Percentiles rank a stretch among this genome's conserved stretches.
Evolutionary conservation across 2,113 vertebrate genomes (phyloP).

Genomic region (Ciconia maguari): DNA sequence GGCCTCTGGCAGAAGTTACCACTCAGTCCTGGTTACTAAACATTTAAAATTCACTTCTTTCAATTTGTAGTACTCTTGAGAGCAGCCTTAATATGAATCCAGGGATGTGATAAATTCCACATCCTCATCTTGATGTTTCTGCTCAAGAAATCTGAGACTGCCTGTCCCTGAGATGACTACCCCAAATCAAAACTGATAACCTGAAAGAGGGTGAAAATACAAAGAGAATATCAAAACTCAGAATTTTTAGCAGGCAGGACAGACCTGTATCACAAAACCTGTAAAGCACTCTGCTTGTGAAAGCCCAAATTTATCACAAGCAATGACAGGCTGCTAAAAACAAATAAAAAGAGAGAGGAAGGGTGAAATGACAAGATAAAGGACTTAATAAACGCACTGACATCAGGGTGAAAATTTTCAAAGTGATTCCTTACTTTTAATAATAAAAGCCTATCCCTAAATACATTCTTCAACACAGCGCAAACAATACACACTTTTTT

Average conservation of each 20-base stretch:
- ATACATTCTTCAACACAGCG: slow-evolving; percentile 36
- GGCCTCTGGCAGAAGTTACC: neutral
- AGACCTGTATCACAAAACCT: neutral
- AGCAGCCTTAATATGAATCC: neutral
- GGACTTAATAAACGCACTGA: slow-evolving; percentile 39
- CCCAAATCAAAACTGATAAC: neutral
- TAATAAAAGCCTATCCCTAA: slow-evolving; percentile 59
- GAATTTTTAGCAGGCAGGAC: neutral
- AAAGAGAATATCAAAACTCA: neutral
- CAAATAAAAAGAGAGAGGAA: slow-evolving; percentile 40
- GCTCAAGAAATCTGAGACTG: neutral
- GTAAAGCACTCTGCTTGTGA: neutral
- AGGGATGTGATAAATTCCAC: neutral
- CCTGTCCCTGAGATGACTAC: neutral
- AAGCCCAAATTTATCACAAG: neutral
- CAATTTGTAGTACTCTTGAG: neutral
- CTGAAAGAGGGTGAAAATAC: neutral
- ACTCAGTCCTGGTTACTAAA: neutral
- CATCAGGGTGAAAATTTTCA: slow-evolving; percentile 4
- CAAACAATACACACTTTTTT: slow-evolving; percentile 33
- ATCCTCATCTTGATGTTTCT: neutral
- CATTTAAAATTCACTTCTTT: neutral
- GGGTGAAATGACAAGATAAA: slow-evolving; percentile 61
- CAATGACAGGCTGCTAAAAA: neutral
- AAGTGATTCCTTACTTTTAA: slow-evolving; percentile 48